Percentiles rank a stretch among this genome's conserved stretches.
phyloP scores from a whole-genome alignment of 2,113 vertebrate species.

The Canis aureus region DNA sequence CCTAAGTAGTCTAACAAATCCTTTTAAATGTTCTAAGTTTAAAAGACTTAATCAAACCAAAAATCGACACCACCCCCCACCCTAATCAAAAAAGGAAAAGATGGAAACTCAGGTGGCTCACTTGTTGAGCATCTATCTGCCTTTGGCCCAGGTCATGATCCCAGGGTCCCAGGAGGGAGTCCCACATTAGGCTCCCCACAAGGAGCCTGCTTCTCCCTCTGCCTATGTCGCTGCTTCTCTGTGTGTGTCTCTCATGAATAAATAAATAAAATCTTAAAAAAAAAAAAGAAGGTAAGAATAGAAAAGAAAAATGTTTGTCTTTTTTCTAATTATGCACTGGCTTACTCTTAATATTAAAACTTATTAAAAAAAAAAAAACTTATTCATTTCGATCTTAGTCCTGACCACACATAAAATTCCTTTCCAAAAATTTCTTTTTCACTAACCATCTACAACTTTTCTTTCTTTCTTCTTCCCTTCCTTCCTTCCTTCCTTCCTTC shows the following conservation, averaged over 20 bases:
- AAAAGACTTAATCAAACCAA: neutral
- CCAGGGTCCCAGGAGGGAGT: no score
- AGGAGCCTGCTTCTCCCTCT: no score
- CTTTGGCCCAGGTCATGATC: no score
- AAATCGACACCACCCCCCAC: neutral
- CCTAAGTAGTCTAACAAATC: neutral
- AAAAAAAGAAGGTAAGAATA: neutral
- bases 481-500: no score
- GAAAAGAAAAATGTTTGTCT: neutral
- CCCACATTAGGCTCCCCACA: no score
- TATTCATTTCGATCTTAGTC: neutral
- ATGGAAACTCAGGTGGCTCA: no score
- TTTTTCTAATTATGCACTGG: neutral
- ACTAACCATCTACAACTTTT: neutral
- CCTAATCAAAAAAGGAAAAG: no score
- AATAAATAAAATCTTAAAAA: no score
- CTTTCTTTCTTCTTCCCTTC: neutral
- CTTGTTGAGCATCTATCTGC: no score
- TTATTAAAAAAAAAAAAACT: neutral
- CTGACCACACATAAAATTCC: neutral
- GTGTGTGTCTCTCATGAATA: no score
- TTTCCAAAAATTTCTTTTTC: neutral
- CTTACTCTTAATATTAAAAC: neutral
- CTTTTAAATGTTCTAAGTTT: neutral
- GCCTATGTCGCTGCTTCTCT: no score